phyloP scores from a whole-genome alignment of 1,140 invertebrate genomes.

The Atta texana region DNA sequence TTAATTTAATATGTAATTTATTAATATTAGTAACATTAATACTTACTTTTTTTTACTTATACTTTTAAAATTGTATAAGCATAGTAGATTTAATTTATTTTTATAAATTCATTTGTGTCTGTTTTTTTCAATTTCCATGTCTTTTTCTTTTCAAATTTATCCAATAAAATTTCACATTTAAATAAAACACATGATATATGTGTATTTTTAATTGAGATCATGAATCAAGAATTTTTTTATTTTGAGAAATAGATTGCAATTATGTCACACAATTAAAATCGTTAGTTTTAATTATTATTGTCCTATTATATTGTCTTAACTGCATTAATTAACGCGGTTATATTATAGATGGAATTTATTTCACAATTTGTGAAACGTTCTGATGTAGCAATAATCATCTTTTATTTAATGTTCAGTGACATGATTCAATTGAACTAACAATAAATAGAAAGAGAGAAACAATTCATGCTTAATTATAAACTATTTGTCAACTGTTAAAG shows the following conservation, averaged over 20 bases:
- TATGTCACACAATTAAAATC: background rate
- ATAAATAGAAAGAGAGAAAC: constrained; percentile 28
- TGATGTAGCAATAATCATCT: constrained; percentile 25
- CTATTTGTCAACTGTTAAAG: constrained; percentile 12
- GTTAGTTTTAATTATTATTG: background rate
- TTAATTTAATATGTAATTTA: background rate
- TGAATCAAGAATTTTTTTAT: background rate
- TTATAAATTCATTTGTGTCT: background rate
- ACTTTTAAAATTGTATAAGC: background rate
- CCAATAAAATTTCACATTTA: background rate
- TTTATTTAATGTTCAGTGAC: constrained; percentile 26
- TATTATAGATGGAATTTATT: constrained; percentile 17
- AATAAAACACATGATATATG: background rate
- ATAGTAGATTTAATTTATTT: background rate
- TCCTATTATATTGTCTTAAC: background rate
- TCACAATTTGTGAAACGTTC: constrained; percentile 27
- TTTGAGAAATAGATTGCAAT: background rate
- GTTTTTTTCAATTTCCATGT: background rate
- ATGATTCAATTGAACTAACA: constrained; percentile 3
- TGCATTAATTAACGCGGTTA: background rate
- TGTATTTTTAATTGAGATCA: background rate
- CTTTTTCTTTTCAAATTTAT: background rate
- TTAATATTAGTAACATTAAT: background rate
- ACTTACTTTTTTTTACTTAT: background rate
- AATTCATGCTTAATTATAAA: constrained; percentile 6